A percentile compares a stretch with the other conserved stretches of the same genome.
Conservation (phyloP, 1,140 invertebrate species). For the Sycophila sp. region DNA sequence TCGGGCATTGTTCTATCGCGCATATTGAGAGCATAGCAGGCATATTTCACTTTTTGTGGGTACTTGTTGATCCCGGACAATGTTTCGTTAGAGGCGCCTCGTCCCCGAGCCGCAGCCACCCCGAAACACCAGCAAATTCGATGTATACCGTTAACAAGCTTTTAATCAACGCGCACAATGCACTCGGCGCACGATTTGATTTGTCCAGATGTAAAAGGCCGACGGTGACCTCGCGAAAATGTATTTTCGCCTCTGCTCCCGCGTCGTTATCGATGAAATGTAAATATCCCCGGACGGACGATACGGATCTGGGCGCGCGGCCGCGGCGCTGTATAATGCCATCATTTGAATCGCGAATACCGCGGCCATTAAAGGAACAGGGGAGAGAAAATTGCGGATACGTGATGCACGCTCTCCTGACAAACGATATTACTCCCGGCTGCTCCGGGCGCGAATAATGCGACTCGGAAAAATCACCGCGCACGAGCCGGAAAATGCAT, state of each 20-base stretch:
- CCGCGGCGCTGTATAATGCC: neutral
- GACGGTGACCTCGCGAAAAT: neutral
- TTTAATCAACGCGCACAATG: neutral
- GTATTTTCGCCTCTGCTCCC: neutral
- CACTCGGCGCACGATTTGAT: neutral
- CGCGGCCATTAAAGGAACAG: constrained; percentile 18
- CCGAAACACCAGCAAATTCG: too few species aligned
- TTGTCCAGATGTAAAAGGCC: neutral
- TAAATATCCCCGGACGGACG: neutral
- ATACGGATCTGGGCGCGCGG: constrained; percentile 2
- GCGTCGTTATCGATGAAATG: neutral
- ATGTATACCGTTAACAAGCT: neutral
- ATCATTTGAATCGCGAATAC: constrained; percentile 30
- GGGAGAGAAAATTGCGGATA: constrained; percentile 28
- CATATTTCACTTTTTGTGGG: too few species aligned
- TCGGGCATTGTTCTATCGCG: too few species aligned
- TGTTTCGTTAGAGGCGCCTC: neutral
- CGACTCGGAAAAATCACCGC: too few species aligned
- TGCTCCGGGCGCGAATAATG: too few species aligned
- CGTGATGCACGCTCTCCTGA: constrained; percentile 27
- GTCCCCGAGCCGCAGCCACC: too few species aligned
- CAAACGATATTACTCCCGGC: constrained; percentile 26
- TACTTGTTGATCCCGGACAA: too few species aligned
- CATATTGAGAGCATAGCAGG: too few species aligned
- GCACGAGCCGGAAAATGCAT: too few species aligned